Conservation (phyloP, 2,113 vertebrate species). For the Stegostoma tigrinum region DNA sequence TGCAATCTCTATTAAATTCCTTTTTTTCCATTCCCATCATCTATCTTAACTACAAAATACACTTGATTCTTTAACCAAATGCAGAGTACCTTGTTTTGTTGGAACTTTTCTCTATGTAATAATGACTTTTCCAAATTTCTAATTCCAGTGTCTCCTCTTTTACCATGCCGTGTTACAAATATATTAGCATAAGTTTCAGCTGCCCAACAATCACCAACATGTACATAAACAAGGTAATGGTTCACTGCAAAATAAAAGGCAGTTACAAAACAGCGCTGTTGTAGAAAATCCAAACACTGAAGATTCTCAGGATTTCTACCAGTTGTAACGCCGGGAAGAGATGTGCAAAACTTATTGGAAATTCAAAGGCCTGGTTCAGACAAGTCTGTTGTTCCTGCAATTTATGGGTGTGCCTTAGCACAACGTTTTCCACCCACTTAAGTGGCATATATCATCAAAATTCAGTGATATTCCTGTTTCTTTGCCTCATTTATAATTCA, state of each 20-base stretch:
- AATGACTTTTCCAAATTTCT: constrained; percentile 48
- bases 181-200: constrained; percentile 54
- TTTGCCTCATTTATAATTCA: background rate
- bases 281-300: background rate
- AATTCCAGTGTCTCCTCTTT: constrained; percentile 51
- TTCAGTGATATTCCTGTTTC: background rate
- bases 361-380: too few species aligned
- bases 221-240: constrained; percentile 51
- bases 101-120: constrained; percentile 47
- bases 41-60: background rate
- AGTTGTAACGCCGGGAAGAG: background rate
- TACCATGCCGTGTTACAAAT: constrained; percentile 49
- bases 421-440: background rate
- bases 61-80: background rate
- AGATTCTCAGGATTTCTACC: background rate
- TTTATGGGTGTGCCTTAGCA: background rate
- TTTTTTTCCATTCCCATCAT: background rate
- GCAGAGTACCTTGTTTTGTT: constrained; percentile 49
- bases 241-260: constrained; percentile 41
- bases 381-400: too few species aligned
- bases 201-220: constrained; percentile 47
- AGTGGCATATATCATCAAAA: background rate
- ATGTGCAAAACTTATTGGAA: background rate
- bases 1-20: too few species aligned
- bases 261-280: constrained; percentile 26